Percentiles rank a stretch among this genome's conserved stretches.
Conservation (phyloP, 2,113 vertebrate species). For the Alexandromys fortis region DNA sequence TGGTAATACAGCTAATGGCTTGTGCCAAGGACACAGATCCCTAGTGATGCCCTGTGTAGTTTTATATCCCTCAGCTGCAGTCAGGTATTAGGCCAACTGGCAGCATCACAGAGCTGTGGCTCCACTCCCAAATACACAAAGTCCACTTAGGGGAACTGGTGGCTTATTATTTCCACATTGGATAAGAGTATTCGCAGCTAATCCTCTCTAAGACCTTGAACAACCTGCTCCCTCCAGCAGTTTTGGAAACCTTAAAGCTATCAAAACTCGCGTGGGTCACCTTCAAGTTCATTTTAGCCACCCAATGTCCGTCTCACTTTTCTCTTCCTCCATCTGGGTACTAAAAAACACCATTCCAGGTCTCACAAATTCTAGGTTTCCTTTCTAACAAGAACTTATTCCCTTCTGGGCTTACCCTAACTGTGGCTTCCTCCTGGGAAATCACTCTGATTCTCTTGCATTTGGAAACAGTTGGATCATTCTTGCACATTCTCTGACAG, state of each 20-base stretch:
- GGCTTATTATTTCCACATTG: conserved; percentile 48
- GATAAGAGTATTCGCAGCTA: conserved; percentile 18
- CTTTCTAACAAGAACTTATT: neutral
- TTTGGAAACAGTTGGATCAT: neutral
- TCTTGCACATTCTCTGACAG: neutral
- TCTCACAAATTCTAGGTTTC: too few species aligned
- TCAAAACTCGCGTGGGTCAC: neutral
- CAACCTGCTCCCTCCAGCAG: neutral
- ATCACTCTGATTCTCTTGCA: neutral
- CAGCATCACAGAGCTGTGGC: neutral
- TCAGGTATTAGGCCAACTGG: neutral
- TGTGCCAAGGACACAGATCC: neutral
- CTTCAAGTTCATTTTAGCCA: neutral
- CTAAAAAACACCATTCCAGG: neutral
- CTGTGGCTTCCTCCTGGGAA: neutral
- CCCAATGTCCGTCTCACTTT: neutral
- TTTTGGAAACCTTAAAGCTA: neutral
- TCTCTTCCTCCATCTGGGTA: neutral
- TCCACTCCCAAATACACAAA: conserved; percentile 15
- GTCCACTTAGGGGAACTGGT: neutral
- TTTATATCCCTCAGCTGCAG: neutral
- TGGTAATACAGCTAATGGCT: neutral
- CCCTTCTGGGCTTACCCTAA: neutral
- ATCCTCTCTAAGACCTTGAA: neutral
- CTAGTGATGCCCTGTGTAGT: neutral